Base-by-base conservation (phyloP, 2,113 vertebrate genomes). In the Bolborhynchus lineola region DNA sequence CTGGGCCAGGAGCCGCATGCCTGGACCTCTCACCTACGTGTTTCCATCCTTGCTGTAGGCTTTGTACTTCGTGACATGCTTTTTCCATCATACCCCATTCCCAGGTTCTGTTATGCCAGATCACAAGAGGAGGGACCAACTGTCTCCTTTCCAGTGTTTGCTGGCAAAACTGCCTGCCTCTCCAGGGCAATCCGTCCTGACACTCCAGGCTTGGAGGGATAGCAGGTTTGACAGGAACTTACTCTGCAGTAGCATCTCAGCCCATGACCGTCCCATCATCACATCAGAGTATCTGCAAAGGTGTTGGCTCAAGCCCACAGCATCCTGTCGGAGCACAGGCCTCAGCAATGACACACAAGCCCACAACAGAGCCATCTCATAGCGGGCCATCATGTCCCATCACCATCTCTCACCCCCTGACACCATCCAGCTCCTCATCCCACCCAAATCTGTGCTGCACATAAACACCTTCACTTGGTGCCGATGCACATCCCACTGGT, bases 111-210 rank as follows among this genome's bases (percentile, higher is more conserved):
- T 39, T 72, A 41, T 0, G 0, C 44, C 82, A 77, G 47, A 71
- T 76, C 39, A 52, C 1, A 2, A 39, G 5, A 6, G 12, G 37
- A 88, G 13, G 72, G 60, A 80, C 16, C 2, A 2, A 59, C 2
- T 82, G 70, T 19, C 26, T 60, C 64, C 41, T 24, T 20, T 6
- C 31, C 28, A 31, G 31, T 15, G 35, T 60, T 64, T 46, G 21
- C 35, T 1, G 3, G 75, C 46, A 80, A 82, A 95, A 75, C 4
- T 52, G 39, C 44, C 57, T 24, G 33, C 28, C 42, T 64, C 25
- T 64, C 50, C 57, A 39, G 35, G 70, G 26, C 39, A 72, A 29
- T 35, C 26, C 57, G n/a, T 24, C 39, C 33, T 0, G 0, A 60
- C 4, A 2, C 11, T 37, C 24, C 4, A 19, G 31, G 37, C 49